Conservation (phyloP, 2,888 invertebrate genomes). For the Drosophila pseudotakahashii region DNA sequence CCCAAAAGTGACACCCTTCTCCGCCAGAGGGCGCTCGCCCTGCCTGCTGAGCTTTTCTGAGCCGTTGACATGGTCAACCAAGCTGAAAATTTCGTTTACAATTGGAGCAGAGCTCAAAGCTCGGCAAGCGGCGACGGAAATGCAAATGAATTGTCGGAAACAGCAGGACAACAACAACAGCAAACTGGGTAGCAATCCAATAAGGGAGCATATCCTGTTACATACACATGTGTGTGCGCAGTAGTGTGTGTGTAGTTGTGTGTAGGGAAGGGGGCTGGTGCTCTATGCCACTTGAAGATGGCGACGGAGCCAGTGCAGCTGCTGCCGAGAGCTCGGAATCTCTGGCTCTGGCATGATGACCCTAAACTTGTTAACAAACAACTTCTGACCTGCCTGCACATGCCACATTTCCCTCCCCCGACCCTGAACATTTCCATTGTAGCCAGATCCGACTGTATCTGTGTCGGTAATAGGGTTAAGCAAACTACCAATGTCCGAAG, state of each 20-base stretch:
- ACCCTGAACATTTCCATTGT: conserved; percentile 7
- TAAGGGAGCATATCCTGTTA: conserved; percentile 49
- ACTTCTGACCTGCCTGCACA: conserved; percentile 61
- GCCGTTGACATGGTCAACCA: conserved; percentile 34
- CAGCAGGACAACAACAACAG: conserved; percentile 32
- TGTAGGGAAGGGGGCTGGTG: not conserved
- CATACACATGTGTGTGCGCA: not conserved
- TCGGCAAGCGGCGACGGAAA: conserved; percentile 45
- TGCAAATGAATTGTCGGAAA: conserved; percentile 69
- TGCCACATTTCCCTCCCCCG: not conserved
- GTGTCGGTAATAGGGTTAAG: conserved; percentile 30
- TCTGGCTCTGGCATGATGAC: conserved; percentile 41
- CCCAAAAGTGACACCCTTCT: not conserved
- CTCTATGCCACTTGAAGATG: conserved; percentile 13
- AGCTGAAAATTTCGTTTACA: conserved; percentile 39
- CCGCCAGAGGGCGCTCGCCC: not conserved
- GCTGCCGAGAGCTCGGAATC: conserved; percentile 13
- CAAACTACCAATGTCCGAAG: conserved; percentile 27
- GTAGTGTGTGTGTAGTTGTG: not conserved
- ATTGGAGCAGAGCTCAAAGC: conserved; percentile 30
- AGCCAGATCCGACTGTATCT: conserved; percentile 22
- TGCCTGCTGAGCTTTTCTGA: conserved; percentile 15
- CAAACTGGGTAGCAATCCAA: conserved; percentile 48
- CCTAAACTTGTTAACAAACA: conserved; percentile 66
- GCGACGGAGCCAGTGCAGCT: conserved; percentile 14